phyloP scores from a whole-genome alignment of 2,113 vertebrate species.

The Bungarus multicinctus region DNA sequence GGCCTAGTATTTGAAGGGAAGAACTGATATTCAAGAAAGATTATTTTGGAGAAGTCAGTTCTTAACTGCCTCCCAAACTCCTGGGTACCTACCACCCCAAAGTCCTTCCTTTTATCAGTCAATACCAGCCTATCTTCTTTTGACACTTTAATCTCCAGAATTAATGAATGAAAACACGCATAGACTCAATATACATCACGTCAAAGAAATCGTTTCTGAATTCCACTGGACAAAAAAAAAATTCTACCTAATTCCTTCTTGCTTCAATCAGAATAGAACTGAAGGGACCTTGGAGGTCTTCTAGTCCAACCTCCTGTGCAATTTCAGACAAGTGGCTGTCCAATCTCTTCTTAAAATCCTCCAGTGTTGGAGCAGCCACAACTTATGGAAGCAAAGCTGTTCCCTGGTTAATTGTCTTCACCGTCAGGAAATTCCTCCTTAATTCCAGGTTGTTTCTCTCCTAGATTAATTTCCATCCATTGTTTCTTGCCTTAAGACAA shows the following conservation, averaged over 20 bases:
- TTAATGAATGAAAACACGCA: background rate
- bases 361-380: too few species aligned
- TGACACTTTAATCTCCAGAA: background rate
- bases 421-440: too few species aligned
- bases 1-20: background rate
- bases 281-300: too few species aligned
- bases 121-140: background rate
- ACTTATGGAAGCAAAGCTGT: too few species aligned
- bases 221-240: background rate
- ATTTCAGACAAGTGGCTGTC: too few species aligned
- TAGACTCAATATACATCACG: too few species aligned
- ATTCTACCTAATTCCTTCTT: background rate
- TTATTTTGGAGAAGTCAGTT: background rate
- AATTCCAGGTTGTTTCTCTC: too few species aligned
- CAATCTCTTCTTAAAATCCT: too few species aligned
- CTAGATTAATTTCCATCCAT: too few species aligned
- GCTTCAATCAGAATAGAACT: background rate
- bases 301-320: too few species aligned
- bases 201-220: background rate
- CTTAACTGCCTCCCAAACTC: background rate
- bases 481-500: too few species aligned
- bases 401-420: too few species aligned
- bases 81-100: background rate
- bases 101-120: slow-evolving; percentile 7
- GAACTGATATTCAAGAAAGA: slow-evolving; percentile 4